Evolutionary conservation across 2,113 vertebrate species (phyloP).

Genomic region (Paradisaea rubra): DNA sequence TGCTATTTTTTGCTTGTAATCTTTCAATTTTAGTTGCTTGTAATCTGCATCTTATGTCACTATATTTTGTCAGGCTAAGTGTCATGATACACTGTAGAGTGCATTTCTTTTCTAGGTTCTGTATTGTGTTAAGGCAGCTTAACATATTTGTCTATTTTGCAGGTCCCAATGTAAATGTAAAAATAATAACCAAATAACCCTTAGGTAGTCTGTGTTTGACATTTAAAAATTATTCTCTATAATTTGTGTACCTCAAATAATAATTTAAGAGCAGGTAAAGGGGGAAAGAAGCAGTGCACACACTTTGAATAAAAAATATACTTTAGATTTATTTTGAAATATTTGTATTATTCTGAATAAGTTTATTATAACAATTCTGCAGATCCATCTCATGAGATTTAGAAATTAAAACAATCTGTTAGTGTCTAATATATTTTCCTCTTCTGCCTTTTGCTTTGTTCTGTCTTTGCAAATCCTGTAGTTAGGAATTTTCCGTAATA

Average conservation of each 20-base stretch:
- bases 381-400: not conserved
- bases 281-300: not conserved
- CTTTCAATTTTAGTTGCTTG: slow-evolving; percentile 53
- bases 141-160: not conserved
- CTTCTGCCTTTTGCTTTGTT: not conserved
- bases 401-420: not conserved
- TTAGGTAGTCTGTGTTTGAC: not conserved
- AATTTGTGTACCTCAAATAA: not conserved
- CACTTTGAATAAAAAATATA: not conserved
- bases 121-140: not conserved
- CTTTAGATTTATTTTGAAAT: not conserved
- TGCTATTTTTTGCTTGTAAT: slow-evolving; percentile 53
- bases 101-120: slow-evolving; percentile 18
- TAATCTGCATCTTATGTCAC: slow-evolving; percentile 7
- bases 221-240: not conserved
- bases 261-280: not conserved
- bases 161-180: not conserved
- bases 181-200: not conserved
- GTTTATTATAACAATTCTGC: not conserved
- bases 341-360: not conserved
- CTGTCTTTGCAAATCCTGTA: not conserved
- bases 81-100: not conserved
- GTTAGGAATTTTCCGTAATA: not conserved
- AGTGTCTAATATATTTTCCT: not conserved
- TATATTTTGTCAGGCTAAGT: slow-evolving; percentile 25